Percentiles rank a stretch among this genome's conserved stretches.
phyloP scores from a whole-genome alignment of 2,113 vertebrate genomes.

The Ornithorhynchus anatinus region DNA sequence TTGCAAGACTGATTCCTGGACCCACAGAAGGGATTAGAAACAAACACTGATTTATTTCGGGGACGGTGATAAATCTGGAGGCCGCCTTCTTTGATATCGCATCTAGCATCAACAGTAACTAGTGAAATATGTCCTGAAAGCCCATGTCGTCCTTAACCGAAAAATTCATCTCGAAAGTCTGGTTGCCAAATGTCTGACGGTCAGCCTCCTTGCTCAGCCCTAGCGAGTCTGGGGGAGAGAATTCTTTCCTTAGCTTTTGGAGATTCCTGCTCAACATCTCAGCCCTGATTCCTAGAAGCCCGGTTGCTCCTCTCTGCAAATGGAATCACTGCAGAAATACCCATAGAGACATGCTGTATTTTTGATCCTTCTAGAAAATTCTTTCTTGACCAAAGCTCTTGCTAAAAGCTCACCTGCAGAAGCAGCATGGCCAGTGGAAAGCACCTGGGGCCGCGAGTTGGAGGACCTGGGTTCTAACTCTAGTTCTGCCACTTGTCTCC shows the following conservation, averaged over 20 bases:
- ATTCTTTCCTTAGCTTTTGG: slow-evolving; percentile 33
- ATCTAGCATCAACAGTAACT: slow-evolving; percentile 14
- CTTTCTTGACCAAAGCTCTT: too few species aligned
- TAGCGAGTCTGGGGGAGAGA: slow-evolving; percentile 20
- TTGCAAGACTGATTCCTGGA: too few species aligned
- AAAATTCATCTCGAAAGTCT: slow-evolving; percentile 30
- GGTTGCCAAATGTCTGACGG: slow-evolving; percentile 51
- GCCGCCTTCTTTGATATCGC: slow-evolving; percentile 36
- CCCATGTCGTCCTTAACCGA: slow-evolving; percentile 37
- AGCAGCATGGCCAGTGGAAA: too few species aligned
- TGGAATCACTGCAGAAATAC: too few species aligned
- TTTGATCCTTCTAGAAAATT: not conserved
- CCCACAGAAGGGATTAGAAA: not conserved
- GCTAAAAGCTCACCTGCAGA: too few species aligned
- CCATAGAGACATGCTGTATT: not conserved
- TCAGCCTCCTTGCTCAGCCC: not conserved
- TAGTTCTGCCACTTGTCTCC: too few species aligned
- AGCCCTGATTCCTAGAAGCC: slow-evolving; percentile 24
- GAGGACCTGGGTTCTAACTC: too few species aligned
- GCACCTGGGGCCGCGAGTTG: too few species aligned
- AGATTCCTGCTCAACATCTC: slow-evolving; percentile 26
- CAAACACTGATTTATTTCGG: slow-evolving; percentile 27
- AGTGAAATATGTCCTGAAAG: slow-evolving; percentile 45
- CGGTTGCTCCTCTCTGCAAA: too few species aligned
- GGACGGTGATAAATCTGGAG: not conserved